phyloP scores from a whole-genome alignment of 2,113 vertebrate species.

The Pseudorhombus dupliciocellatus region DNA sequence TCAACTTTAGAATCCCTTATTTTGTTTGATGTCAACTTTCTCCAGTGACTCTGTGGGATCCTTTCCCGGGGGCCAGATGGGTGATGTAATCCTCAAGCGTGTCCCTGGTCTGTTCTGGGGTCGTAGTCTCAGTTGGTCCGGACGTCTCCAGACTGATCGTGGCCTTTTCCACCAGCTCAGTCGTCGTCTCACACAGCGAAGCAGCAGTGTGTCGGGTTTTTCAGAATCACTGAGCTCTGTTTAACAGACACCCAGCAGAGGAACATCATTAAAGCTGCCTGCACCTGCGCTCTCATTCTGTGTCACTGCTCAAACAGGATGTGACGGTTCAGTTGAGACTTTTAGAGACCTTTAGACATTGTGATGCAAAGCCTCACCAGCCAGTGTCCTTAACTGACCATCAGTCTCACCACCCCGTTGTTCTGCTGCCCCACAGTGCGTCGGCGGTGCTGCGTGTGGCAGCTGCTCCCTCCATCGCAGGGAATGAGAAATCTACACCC shows the following conservation, averaged over 20 bases:
- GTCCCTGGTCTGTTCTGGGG: conserved; percentile 22
- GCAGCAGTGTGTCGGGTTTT: conserved; percentile 5
- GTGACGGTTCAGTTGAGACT: conserved; percentile 32
- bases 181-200: conserved; percentile 1
- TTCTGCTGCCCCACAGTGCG: conserved; percentile 3
- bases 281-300: conserved; percentile 24
- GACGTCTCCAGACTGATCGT: conserved; percentile 27
- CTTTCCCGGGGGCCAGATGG: background rate
- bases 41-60: background rate
- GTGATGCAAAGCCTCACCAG: conserved; percentile 22
- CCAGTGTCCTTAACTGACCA: conserved; percentile 5
- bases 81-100: conserved; percentile 6
- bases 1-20: conserved; percentile 7
- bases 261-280: conserved; percentile 25
- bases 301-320: conserved; percentile 12
- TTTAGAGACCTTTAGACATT: conserved; percentile 6
- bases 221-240: conserved; percentile 29
- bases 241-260: conserved; percentile 11
- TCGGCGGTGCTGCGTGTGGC: conserved; percentile 15
- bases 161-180: conserved; percentile 25
- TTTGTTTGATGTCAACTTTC: background rate
- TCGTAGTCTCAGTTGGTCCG: conserved; percentile 28
- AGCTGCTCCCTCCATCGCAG: conserved; percentile 17
- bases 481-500: background rate
- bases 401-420: conserved; percentile 36